Percentiles rank a stretch among this genome's conserved stretches.
Evolutionary conservation across 2,797 vertebrate species (phyloP).

Genomic region (Myotis myotis): DNA sequence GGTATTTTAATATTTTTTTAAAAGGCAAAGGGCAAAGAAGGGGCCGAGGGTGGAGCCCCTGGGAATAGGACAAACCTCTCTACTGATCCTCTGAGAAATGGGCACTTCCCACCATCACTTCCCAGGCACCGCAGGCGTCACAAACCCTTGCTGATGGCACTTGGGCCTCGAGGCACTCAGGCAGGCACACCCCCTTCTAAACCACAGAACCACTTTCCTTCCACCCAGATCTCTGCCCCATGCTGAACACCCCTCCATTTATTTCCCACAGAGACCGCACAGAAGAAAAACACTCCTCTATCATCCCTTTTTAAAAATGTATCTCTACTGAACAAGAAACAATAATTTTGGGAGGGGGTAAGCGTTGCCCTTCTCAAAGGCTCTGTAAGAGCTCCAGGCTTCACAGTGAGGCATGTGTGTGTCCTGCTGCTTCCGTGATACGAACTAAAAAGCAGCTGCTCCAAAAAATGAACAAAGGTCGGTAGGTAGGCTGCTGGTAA

Average conservation of each 20-base stretch:
- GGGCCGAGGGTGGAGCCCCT: background rate
- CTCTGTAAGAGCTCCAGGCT: background rate
- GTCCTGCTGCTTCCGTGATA: background rate
- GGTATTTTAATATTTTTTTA: background rate
- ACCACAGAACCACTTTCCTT: background rate
- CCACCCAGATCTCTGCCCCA: background rate
- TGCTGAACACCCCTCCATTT: background rate
- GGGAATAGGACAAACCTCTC: background rate
- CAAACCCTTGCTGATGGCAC: background rate
- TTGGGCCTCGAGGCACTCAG: fast-evolving
- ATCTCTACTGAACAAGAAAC: background rate
- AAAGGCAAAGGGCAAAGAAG: background rate
- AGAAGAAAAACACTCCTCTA: background rate
- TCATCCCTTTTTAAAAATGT: background rate
- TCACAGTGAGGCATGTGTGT: fast-evolving
- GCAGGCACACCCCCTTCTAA: background rate
- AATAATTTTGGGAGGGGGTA: background rate
- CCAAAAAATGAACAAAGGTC: background rate
- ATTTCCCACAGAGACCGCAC: background rate
- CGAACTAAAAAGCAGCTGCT: background rate
- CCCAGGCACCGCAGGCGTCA: too few species aligned
- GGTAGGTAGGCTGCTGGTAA: background rate
- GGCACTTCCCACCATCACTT: too few species aligned
- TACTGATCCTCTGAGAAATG: background rate
- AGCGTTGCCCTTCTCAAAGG: background rate